phyloP scores from a whole-genome alignment of 2,113 vertebrate genomes.

The Trogon surrucura region DNA sequence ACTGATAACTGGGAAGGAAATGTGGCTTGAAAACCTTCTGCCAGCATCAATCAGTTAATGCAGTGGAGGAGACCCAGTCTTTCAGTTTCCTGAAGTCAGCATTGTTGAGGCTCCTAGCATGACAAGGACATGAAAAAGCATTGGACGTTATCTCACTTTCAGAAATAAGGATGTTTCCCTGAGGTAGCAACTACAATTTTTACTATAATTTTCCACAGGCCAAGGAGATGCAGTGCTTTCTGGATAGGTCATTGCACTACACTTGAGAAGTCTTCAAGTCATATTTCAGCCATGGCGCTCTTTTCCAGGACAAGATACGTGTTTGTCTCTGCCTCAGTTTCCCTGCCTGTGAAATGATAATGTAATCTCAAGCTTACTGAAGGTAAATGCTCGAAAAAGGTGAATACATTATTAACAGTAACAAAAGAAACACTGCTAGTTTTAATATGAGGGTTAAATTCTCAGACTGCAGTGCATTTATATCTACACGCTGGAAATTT shows the following conservation, averaged over 20 bases:
- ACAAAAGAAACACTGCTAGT: background rate
- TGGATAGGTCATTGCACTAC: background rate
- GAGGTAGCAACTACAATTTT: background rate
- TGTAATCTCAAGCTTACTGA: background rate
- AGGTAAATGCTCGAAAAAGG: background rate
- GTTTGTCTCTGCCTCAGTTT: background rate
- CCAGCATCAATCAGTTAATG: background rate
- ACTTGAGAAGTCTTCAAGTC: background rate
- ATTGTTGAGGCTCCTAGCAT: background rate
- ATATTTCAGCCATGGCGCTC: background rate
- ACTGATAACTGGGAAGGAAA: constrained; percentile 7
- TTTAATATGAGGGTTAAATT: background rate
- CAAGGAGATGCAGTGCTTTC: background rate
- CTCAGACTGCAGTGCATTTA: background rate
- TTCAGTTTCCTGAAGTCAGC: background rate
- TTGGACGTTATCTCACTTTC: background rate
- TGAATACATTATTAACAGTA: background rate
- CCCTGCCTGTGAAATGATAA: background rate
- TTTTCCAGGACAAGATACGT: background rate
- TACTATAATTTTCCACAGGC: background rate
- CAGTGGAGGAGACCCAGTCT: background rate
- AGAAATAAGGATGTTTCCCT: background rate
- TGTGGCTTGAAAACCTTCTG: background rate
- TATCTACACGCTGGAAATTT: background rate
- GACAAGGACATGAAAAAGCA: background rate